Conservation (phyloP, 2,113 vertebrate species). For the Nesoenas mayeri region DNA sequence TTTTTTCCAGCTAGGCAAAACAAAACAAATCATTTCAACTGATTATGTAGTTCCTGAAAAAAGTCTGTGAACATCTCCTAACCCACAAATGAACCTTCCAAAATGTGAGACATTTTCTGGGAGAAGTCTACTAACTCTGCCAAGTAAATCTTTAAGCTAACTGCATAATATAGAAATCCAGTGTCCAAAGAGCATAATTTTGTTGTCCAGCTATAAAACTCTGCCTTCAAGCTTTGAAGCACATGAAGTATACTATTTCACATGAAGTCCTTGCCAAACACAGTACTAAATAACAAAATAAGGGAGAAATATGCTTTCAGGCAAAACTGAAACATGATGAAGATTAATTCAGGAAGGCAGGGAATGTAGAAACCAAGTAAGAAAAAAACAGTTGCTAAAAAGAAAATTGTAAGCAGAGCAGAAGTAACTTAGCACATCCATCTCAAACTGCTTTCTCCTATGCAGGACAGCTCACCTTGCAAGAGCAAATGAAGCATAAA, state of each 20-base stretch:
- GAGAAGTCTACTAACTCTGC: background rate
- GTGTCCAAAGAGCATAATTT: slow-evolving; percentile 1
- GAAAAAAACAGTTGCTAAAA: background rate
- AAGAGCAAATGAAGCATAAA: background rate
- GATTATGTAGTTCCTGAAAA: background rate
- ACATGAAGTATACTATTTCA: background rate
- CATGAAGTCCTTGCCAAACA: background rate
- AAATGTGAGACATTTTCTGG: background rate
- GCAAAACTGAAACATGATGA: slow-evolving; percentile 11
- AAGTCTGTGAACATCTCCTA: background rate
- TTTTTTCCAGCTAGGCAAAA: background rate
- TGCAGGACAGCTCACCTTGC: background rate
- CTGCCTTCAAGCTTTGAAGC: background rate
- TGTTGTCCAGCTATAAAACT: slow-evolving; percentile 22
- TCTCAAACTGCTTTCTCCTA: background rate
- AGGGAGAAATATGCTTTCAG: slow-evolving; percentile 47
- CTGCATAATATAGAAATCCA: background rate
- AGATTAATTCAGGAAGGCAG: slow-evolving; percentile 3
- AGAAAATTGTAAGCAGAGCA: background rate
- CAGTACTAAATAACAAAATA: slow-evolving; percentile 35
- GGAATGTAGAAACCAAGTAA: background rate
- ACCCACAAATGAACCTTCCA: background rate
- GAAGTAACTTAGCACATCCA: background rate
- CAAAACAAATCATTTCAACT: background rate
- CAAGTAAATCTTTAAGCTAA: slow-evolving; percentile 6